Conservation (phyloP, 2,888 invertebrate genomes). For the Thecocarcelia acutangulata region DNA sequence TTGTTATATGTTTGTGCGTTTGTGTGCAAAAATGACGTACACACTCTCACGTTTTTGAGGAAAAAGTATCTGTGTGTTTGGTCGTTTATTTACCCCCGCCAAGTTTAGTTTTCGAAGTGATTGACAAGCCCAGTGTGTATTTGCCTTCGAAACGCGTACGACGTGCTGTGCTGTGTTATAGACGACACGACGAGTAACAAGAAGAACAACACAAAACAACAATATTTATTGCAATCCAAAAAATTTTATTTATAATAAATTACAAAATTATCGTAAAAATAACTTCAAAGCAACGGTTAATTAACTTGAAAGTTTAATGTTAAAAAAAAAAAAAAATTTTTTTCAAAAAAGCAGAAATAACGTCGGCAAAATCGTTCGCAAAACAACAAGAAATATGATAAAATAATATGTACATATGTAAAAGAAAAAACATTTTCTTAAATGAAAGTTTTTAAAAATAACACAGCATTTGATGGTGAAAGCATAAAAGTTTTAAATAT, state of each 20-base stretch:
- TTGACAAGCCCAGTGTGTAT: constrained; percentile 82
- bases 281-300: constrained; percentile 4
- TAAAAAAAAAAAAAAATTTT: neutral
- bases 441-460: constrained; percentile 29
- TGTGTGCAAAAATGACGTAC: constrained; percentile 52
- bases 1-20: constrained; percentile 41
- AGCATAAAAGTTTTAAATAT: constrained; percentile 26
- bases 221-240: constrained; percentile 62
- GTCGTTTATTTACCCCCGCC: constrained; percentile 76
- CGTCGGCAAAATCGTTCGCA: constrained; percentile 59
- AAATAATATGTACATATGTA: constrained; percentile 7
- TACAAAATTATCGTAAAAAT: constrained; percentile 23
- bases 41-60: constrained; percentile 55
- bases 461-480: constrained; percentile 54
- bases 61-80: constrained; percentile 68
- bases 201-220: constrained; percentile 69
- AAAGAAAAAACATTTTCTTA: constrained; percentile 14
- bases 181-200: constrained; percentile 71
- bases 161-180: constrained; percentile 79
- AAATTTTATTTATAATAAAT: constrained; percentile 48
- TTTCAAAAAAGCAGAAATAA: constrained; percentile 49
- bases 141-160: constrained; percentile 82
- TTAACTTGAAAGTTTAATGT: constrained; percentile 19
- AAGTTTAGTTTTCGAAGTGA: constrained; percentile 79
- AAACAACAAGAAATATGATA: constrained; percentile 40